These are phyloP conservation scores for Anorthoa munda DNA, from an alignment of 2,888 invertebrate genomes.

Conservation along the genomic window DNA sequence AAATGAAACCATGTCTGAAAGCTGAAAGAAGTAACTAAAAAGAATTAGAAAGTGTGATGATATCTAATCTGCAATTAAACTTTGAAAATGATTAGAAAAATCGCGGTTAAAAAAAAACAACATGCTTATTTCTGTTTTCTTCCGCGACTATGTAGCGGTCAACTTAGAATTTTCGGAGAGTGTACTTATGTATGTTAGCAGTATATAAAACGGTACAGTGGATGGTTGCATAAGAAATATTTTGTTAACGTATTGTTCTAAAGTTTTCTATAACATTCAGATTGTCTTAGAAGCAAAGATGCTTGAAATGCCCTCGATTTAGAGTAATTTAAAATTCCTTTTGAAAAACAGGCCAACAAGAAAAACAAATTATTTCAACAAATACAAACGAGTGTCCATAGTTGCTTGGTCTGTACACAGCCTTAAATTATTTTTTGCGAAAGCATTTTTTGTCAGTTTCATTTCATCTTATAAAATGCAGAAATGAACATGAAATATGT, in stretches of 20 bases:
- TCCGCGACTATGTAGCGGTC: constrained; percentile 56
- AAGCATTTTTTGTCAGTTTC: constrained; percentile 11
- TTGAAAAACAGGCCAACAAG: neutral
- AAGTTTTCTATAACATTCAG: neutral
- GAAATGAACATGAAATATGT: neutral
- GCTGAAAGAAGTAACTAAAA: constrained; percentile 59
- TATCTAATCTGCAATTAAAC: constrained; percentile 65
- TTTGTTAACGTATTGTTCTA: neutral
- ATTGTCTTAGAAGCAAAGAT: neutral
- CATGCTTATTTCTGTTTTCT: constrained; percentile 36
- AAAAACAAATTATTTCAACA: too few species aligned
- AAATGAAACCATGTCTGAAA: constrained; percentile 30
- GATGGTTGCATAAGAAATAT: constrained; percentile 50
- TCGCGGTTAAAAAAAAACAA: constrained; percentile 29
- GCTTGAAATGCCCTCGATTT: neutral
- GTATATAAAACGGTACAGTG: constrained; percentile 64
- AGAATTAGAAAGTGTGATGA: constrained; percentile 41
- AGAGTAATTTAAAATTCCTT: neutral
- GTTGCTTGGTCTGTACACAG: neutral
- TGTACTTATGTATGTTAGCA: constrained; percentile 66
- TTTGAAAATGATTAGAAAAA: constrained; percentile 38
- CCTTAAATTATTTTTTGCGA: neutral
- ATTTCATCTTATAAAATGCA: neutral
- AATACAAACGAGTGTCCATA: neutral
- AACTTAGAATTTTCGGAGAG: constrained; percentile 54